phyloP scores from a whole-genome alignment of 2,113 vertebrate species.

The Amphilophus citrinellus region DNA sequence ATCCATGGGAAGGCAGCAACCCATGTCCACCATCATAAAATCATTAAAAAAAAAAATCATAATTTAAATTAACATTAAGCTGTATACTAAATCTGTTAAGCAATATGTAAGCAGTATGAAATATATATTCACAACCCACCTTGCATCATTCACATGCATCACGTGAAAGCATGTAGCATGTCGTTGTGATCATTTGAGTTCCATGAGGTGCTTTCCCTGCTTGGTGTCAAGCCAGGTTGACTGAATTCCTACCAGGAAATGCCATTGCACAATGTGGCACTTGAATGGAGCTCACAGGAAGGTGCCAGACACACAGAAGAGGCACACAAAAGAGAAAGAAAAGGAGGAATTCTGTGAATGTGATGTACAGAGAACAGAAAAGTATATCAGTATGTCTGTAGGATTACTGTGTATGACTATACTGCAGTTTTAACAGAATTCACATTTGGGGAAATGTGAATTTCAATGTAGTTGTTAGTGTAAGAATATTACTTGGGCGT shows the following conservation, averaged over 20 bases:
- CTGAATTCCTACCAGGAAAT: conserved; percentile 28
- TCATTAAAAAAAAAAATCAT: not conserved
- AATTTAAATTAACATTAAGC: not conserved
- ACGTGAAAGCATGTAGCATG: conserved; percentile 23
- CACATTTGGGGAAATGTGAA: no score
- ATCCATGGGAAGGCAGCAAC: conserved; percentile 16
- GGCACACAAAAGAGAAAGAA: not conserved
- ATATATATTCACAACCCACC: not conserved
- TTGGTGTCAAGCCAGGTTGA: conserved; percentile 11
- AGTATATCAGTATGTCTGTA: not conserved
- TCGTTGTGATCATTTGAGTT: not conserved
- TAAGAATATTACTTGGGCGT: not conserved
- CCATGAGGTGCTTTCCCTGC: conserved; percentile 3
- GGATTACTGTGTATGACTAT: not conserved
- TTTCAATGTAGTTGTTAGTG: not conserved
- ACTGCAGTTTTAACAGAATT: no score
- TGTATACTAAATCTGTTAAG: not conserved
- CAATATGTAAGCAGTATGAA: not conserved
- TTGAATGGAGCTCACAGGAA: conserved; percentile 10
- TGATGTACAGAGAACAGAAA: not conserved
- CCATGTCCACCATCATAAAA: not conserved
- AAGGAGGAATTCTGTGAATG: not conserved
- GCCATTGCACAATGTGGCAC: not conserved
- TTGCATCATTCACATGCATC: not conserved
- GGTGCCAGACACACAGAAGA: not conserved